Evolutionary conservation across 2,113 vertebrate genomes (phyloP).

Genomic region (Callopanchax toddi): DNA sequence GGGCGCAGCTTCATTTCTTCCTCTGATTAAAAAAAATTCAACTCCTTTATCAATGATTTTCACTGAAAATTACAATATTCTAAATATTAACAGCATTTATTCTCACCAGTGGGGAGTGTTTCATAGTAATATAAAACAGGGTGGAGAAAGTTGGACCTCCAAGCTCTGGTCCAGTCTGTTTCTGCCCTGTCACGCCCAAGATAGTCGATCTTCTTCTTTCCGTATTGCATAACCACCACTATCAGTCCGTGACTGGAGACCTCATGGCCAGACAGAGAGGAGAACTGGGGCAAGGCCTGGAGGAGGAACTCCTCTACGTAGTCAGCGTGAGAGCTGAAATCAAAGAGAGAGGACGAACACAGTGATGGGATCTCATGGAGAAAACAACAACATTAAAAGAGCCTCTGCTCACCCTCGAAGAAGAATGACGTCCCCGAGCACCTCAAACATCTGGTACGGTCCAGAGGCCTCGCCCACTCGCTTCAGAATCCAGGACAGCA

Average conservation of each 20-base stretch:
- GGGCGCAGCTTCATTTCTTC: conserved; percentile 87
- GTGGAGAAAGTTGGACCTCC: conserved; percentile 95
- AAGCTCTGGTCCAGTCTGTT: conserved; percentile 88
- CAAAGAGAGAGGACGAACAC: neutral
- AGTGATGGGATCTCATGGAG: neutral
- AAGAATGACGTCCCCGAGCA: conserved; percentile 92
- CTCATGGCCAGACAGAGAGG: conserved; percentile 83
- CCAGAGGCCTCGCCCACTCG: conserved; percentile 93
- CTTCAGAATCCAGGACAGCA: conserved; percentile 87
- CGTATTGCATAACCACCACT: conserved; percentile 91
- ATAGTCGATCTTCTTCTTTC: conserved; percentile 84
- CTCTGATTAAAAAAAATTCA: conserved; percentile 73
- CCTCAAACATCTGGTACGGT: conserved; percentile 94
- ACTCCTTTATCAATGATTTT: no score
- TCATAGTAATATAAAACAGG: conserved; percentile 94
- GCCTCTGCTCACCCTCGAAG: conserved; percentile 84
- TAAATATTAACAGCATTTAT: neutral
- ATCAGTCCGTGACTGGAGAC: conserved; percentile 83
- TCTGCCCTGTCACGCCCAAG: conserved; percentile 85
- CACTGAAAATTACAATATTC: neutral
- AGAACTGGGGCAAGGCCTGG: conserved; percentile 86
- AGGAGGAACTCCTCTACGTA: conserved; percentile 93
- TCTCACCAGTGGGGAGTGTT: conserved; percentile 87
- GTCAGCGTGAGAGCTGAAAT: conserved; percentile 79
- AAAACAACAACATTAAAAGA: neutral